phyloP scores from a whole-genome alignment of 1,140 invertebrate genomes.

The Brachystomella parvula region DNA sequence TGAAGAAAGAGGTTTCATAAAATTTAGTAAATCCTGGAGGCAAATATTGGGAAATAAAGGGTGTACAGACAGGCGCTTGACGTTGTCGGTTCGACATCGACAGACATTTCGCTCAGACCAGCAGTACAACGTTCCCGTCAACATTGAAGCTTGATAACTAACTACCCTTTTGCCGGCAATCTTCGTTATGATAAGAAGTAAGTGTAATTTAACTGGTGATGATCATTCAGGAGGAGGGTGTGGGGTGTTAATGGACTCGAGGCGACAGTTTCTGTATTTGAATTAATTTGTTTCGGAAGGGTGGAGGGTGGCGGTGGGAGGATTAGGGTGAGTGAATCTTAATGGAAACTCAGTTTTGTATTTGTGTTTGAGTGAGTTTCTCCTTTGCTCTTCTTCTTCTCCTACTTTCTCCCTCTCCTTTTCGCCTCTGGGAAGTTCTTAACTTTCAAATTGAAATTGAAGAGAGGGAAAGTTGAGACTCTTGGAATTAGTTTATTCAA shows the following conservation, averaged over 20 bases:
- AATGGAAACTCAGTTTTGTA: conserved; percentile 10
- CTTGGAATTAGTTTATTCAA: conserved; percentile 5
- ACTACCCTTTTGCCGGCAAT: no score
- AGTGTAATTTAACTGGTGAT: background rate
- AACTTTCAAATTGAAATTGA: conserved; percentile 8
- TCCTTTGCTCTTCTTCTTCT: background rate
- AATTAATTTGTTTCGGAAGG: conserved; percentile 8
- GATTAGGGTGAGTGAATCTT: conserved; percentile 7
- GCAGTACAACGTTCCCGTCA: no score
- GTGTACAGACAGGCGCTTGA: no score
- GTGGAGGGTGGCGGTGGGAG: no score
- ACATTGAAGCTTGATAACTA: no score
- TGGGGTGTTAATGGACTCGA: background rate
- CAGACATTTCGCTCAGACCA: no score
- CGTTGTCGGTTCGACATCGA: no score
- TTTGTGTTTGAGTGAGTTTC: background rate
- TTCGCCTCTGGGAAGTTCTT: background rate
- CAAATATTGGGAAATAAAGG: no score
- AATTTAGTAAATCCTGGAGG: no score
- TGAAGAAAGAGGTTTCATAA: no score
- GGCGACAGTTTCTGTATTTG: background rate
- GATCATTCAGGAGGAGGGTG: background rate
- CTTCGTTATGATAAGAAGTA: background rate
- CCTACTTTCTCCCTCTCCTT: background rate
- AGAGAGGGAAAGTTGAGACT: conserved; percentile 9